A percentile compares a stretch with the other conserved stretches of the same genome.
phyloP scores from a whole-genome alignment of 2,113 vertebrate species.

The Python bivittatus region DNA sequence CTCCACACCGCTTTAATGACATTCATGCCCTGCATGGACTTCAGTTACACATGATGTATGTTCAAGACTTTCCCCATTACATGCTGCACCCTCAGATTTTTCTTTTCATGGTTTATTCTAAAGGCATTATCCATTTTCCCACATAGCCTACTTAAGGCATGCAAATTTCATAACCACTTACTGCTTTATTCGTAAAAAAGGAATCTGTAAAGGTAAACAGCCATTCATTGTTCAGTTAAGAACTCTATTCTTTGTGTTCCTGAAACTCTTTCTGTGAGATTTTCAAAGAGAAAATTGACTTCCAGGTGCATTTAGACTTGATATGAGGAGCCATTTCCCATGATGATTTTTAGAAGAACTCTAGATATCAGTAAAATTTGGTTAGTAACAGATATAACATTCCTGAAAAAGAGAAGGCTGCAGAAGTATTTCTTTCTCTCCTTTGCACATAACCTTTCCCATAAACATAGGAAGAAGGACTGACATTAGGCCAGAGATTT shows the following conservation, averaged over 20 bases:
- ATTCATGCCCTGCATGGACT: neutral
- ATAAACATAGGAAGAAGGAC: neutral
- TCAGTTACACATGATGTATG: neutral
- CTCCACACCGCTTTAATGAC: neutral
- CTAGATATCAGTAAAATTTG: slow-evolving; percentile 8
- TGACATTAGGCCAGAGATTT: neutral
- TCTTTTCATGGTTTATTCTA: slow-evolving; percentile 17
- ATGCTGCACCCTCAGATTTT: slow-evolving; percentile 9
- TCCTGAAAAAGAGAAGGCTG: fast-evolving
- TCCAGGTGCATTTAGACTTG: slow-evolving; percentile 46
- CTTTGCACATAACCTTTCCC: neutral
- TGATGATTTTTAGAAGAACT: slow-evolving; percentile 22
- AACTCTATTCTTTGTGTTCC: neutral
- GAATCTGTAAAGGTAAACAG: slow-evolving; percentile 50
- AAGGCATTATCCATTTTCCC: slow-evolving; percentile 39
- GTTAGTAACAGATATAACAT: slow-evolving; percentile 10
- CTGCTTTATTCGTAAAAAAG: slow-evolving; percentile 56
- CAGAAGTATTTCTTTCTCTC: slow-evolving; percentile 7
- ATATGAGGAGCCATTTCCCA: slow-evolving; percentile 48
- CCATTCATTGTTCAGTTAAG: slow-evolving; percentile 57
- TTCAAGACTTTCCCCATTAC: neutral
- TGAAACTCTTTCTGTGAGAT: slow-evolving; percentile 37
- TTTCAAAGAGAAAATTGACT: slow-evolving; percentile 47
- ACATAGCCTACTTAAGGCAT: slow-evolving; percentile 35
- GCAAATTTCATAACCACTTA: slow-evolving; percentile 55